These are phyloP conservation scores for Hymenochirus boettgeri DNA, from an alignment of 2,113 vertebrate genomes.

Conservation along the genomic window DNA sequence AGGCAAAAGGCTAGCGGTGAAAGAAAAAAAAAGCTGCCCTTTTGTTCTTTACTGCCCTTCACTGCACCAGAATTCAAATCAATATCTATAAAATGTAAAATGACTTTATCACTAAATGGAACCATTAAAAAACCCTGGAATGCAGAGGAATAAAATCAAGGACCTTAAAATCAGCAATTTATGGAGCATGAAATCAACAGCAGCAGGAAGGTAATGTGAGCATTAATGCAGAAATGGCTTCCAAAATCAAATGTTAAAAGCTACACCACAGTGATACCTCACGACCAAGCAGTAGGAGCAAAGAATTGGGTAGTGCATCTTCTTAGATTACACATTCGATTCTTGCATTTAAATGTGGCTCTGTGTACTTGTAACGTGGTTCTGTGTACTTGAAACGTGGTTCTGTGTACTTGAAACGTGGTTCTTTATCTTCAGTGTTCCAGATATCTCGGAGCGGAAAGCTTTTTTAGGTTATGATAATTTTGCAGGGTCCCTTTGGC, in stretches of 20 bases:
- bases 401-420: no score
- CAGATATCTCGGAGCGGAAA: no score
- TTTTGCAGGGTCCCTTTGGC: background rate
- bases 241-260: slow-evolving; percentile 35
- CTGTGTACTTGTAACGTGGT: background rate
- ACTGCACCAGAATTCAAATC: slow-evolving; percentile 37
- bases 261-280: background rate
- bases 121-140: slow-evolving; percentile 30
- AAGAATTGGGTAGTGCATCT: background rate
- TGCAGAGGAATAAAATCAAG: slow-evolving; percentile 38
- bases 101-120: slow-evolving; percentile 41
- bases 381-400: no score
- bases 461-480: slow-evolving; percentile 25
- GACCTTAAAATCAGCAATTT: slow-evolving; percentile 41
- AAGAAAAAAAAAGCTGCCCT: background rate
- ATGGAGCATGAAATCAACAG: slow-evolving; percentile 43
- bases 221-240: slow-evolving; percentile 40
- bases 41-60: slow-evolving; percentile 26
- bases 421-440: no score
- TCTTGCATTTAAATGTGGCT: background rate
- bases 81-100: slow-evolving; percentile 43
- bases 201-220: slow-evolving; percentile 36
- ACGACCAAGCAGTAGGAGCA: background rate
- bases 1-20: background rate
- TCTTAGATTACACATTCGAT: background rate